These are phyloP conservation scores for Odocoileus hemionus DNA, from an alignment of 2,113 vertebrate genomes.

Conservation along the genomic window DNA sequence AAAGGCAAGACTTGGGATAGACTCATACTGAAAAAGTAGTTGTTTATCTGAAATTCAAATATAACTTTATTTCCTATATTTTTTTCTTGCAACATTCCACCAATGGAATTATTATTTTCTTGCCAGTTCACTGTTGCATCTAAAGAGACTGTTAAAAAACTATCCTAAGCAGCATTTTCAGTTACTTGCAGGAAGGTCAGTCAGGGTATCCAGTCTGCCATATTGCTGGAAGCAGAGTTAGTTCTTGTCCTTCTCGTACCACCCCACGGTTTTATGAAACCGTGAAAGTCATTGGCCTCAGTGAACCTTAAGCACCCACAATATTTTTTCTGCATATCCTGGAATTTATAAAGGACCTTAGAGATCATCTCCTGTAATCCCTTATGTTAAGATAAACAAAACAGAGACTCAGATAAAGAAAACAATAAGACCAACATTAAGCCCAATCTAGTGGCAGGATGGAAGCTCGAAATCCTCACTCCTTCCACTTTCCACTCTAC, in stretches of 20 bases:
- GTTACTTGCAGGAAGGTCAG: neutral
- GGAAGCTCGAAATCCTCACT: neutral
- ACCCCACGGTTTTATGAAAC: neutral
- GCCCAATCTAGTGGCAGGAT: neutral
- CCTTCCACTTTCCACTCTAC: neutral
- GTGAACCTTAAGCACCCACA: neutral
- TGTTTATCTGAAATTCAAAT: slow-evolving; percentile 48
- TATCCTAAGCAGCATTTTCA: neutral
- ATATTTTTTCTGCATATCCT: neutral
- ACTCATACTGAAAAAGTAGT: neutral
- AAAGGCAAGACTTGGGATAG: neutral
- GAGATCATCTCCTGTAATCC: neutral
- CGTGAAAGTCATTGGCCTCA: neutral
- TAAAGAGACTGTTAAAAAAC: neutral
- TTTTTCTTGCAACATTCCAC: neutral
- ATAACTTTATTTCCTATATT: neutral
- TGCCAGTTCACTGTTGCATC: neutral
- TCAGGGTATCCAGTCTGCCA: neutral
- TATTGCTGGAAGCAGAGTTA: neutral
- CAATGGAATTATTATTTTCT: neutral
- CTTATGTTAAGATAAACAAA: slow-evolving; percentile 8
- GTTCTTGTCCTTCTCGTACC: neutral
- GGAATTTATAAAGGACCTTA: neutral
- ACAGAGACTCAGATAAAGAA: neutral
- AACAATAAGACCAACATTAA: neutral